Evolutionary conservation across 1,140 invertebrate species (phyloP), one percentile per base, ranked within the genome.

Genomic region (Polypedilum pembai): DNA sequence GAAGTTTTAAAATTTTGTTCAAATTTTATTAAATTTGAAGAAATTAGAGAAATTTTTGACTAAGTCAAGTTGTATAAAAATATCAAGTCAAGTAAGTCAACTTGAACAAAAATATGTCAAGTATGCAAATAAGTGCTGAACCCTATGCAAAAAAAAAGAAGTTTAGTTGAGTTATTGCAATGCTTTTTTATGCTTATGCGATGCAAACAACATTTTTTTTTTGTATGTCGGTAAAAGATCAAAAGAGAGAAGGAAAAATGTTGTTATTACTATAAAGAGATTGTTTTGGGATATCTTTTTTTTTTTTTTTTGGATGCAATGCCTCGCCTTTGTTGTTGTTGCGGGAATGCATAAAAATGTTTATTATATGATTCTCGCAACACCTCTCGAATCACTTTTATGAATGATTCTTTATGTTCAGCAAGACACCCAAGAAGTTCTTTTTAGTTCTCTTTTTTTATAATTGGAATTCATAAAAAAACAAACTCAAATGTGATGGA

Each of bases 341-440:
- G 24, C 12, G n/a, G n/a, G 45, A 56, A 56, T 56, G 45, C 45
- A 56, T 56, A 56, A 56, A 56, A 56, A 56, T 56, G 12, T 56
- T 56, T 56, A 56, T 56, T 56, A 56, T 56, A 56, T 56, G 45
- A 56, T 56, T 56, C 45, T 56, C n/a, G 45, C 45, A 56, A 56
- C 45, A 56, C 45, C 45, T 56, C n/a, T 33, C 24, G 24, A 1
- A 33, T 33, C 24, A 33, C 45, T 56, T 56, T 56, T 56, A 56
- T 56, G 45, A 56, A 56, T 56, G 45, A 56, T 56, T 56, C 45
- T 56, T 15, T 15, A 12, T n/a, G 45, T 12, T n/a, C n/a, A n/a
- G 45, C 45, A 56, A 56, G 45, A 56, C 45, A 56, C 45, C 45
- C 45, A 56, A 56, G 45, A 12, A 0, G 45, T 56, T 56, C 15